Conservation (phyloP, 2,888 invertebrate genomes). For the Tipula unca region DNA sequence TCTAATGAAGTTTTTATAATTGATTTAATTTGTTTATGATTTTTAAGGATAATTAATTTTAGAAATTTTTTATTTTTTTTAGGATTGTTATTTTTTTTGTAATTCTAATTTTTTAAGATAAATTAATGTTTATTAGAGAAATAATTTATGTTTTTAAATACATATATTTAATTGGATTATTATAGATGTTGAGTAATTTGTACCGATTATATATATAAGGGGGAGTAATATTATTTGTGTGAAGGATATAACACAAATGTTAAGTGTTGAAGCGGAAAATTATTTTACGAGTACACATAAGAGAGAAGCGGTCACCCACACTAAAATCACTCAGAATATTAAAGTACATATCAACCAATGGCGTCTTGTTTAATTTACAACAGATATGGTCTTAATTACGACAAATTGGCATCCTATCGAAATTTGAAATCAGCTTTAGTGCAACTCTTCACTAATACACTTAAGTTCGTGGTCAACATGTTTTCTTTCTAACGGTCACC, state of each 20-base stretch:
- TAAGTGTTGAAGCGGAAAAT: not conserved
- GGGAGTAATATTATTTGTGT: not conserved
- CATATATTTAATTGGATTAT: not conserved
- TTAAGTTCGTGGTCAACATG: too few species aligned
- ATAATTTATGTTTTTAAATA: not conserved
- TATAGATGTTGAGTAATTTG: not conserved
- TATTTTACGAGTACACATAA: not conserved
- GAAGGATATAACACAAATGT: not conserved
- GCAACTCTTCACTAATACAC: too few species aligned
- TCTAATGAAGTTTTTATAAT: conserved; percentile 14
- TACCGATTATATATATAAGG: not conserved
- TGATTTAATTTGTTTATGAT: conserved; percentile 14
- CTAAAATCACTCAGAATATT: too few species aligned
- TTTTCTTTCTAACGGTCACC: too few species aligned
- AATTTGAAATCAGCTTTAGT: too few species aligned
- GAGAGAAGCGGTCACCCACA: not conserved
- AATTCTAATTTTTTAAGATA: not conserved
- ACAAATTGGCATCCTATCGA: too few species aligned
- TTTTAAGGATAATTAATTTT: conserved; percentile 3
- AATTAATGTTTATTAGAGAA: not conserved
- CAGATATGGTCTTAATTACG: too few species aligned
- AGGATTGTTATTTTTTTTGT: not conserved
- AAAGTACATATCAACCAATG: too few species aligned
- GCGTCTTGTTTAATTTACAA: too few species aligned
- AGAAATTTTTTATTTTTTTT: not conserved